phyloP scores from a whole-genome alignment of 1,140 invertebrate genomes.

The Diorhabda sublineata region DNA sequence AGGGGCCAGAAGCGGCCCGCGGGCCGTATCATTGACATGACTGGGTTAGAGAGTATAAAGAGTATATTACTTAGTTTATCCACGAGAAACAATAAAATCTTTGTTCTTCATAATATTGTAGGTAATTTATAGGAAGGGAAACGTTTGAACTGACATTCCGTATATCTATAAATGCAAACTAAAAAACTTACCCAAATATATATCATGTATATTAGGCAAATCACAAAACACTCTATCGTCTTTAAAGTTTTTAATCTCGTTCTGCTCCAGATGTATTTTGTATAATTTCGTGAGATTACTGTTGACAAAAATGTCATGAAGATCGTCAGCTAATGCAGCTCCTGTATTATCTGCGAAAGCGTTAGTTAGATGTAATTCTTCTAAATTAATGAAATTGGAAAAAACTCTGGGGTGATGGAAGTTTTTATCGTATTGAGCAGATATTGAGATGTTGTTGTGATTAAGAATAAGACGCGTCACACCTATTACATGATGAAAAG shows the following conservation, averaged over 20 bases:
- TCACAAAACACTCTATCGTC: constrained; percentile 68
- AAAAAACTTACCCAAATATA: constrained; percentile 56
- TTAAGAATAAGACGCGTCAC: constrained; percentile 71
- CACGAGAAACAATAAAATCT: too few species aligned
- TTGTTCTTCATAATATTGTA: too few species aligned
- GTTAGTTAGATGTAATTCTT: constrained; percentile 70
- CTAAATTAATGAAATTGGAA: constrained; percentile 70
- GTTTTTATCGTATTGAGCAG: constrained; percentile 53
- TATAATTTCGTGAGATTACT: constrained; percentile 63
- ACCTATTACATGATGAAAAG: constrained; percentile 69
- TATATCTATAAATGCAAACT: too few species aligned
- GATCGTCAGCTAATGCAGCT: constrained; percentile 57
- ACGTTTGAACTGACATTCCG: too few species aligned
- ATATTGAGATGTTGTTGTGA: constrained; percentile 67
- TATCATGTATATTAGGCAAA: constrained; percentile 60
- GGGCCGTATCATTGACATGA: too few species aligned
- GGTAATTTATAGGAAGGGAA: too few species aligned
- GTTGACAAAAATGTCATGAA: constrained; percentile 70
- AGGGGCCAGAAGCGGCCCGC: too few species aligned
- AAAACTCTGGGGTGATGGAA: constrained; percentile 70
- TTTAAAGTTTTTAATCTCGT: constrained; percentile 66
- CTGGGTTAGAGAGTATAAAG: too few species aligned
- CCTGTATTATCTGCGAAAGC: constrained; percentile 68
- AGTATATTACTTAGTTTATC: too few species aligned
- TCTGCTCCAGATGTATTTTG: constrained; percentile 75